These are phyloP conservation scores for Drosophila malerkotliana DNA, from an alignment of 1,140 invertebrate species.

Conservation along the genomic window DNA sequence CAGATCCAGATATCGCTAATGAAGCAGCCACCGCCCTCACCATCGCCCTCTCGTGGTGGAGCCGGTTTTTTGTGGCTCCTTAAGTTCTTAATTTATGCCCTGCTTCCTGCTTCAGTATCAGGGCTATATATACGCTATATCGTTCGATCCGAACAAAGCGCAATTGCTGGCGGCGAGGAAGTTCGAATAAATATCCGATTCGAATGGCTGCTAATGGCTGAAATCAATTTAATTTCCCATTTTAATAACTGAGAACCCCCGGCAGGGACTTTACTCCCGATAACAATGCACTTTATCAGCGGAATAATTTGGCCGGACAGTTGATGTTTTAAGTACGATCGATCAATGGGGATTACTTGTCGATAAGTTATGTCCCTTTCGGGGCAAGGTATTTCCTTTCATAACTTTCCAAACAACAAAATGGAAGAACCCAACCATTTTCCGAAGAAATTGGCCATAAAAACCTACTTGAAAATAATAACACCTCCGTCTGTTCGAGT, in stretches of 20 bases:
- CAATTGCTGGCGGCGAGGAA: slow-evolving; percentile 40
- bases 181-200: slow-evolving; percentile 35
- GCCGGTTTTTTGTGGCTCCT: slow-evolving; percentile 49
- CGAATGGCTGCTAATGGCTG: slow-evolving; percentile 37
- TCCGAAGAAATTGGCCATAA: not conserved
- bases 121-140: slow-evolving; percentile 42
- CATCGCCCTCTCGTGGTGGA: not conserved
- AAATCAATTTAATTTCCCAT: slow-evolving; percentile 48
- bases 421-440: too few relatives aligned
- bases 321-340: slow-evolving; percentile 58
- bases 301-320: slow-evolving; percentile 16
- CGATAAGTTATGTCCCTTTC: slow-evolving; percentile 38
- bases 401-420: not conserved
- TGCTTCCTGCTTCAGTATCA: slow-evolving; percentile 57
- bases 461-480: not conserved
- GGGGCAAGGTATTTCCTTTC: too few relatives aligned
- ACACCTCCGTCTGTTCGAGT: not conserved
- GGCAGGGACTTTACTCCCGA: slow-evolving; percentile 4
- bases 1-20: slow-evolving; percentile 52
- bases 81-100: slow-evolving; percentile 59
- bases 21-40: slow-evolving; percentile 29
- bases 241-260: slow-evolving; percentile 25
- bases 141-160: slow-evolving; percentile 51
- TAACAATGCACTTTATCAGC: slow-evolving; percentile 49
- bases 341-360: slow-evolving; percentile 53